Evolutionary conservation across 2,888 invertebrate species (phyloP).

Genomic region (Exocentrus adspersus): DNA sequence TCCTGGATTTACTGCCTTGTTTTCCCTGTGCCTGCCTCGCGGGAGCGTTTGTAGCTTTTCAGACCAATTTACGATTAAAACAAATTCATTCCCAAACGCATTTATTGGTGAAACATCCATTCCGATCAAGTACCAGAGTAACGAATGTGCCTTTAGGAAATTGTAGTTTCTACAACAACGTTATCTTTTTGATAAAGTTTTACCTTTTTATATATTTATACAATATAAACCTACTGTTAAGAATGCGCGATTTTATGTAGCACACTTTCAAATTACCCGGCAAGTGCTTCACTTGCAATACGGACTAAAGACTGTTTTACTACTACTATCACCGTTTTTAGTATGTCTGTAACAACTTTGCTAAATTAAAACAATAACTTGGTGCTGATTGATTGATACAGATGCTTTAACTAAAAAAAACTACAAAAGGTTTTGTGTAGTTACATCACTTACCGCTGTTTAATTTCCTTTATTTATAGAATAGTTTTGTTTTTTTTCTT

Average conservation of each 20-base stretch:
- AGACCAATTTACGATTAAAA: conserved; percentile 5
- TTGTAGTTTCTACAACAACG: conserved; percentile 28
- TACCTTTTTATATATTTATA: conserved; percentile 31
- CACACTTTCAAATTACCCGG: neutral
- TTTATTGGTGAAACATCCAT: conserved; percentile 30
- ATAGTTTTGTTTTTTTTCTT: conserved; percentile 34
- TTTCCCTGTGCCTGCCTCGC: conserved; percentile 12
- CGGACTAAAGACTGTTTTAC: too few relatives aligned
- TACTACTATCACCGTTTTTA: too few relatives aligned
- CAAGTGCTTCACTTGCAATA: too few relatives aligned
- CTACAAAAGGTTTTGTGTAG: neutral
- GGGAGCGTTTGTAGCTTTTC: conserved; percentile 7
- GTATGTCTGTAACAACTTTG: conserved; percentile 2
- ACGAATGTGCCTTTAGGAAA: conserved; percentile 37
- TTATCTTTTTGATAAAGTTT: conserved; percentile 34
- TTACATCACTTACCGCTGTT: conserved; percentile 39
- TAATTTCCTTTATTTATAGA: conserved; percentile 38
- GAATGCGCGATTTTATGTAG: conserved; percentile 14
- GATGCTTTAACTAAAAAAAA: conserved; percentile 8
- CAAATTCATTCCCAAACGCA: conserved; percentile 37
- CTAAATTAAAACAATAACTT: conserved; percentile 22
- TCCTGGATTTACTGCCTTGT: conserved; percentile 16
- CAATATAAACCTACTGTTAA: conserved; percentile 20
- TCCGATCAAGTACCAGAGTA: conserved; percentile 19
- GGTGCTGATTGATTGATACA: conserved; percentile 30